Conservation (phyloP, 2,797 vertebrate genomes). For the Megaceryle alcyon region DNA sequence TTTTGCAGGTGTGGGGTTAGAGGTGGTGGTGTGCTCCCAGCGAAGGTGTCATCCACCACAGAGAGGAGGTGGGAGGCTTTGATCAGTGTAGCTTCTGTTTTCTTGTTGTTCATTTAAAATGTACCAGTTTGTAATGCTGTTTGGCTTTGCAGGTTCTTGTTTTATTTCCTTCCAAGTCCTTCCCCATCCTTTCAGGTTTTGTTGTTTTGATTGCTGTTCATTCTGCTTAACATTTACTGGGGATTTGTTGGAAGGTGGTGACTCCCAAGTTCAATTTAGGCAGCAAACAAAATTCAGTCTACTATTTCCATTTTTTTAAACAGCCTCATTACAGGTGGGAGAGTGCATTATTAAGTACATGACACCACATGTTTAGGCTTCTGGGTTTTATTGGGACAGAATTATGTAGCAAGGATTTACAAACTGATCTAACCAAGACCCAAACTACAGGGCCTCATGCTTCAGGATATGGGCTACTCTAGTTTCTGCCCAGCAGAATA, state of each 20-base stretch:
- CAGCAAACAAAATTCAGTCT: background rate
- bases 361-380: background rate
- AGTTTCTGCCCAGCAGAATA: background rate
- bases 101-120: conserved; percentile 71
- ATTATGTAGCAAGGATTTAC: background rate
- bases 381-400: background rate
- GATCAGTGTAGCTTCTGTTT: conserved; percentile 54
- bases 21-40: conserved; percentile 51
- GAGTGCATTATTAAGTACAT: background rate
- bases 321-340: background rate
- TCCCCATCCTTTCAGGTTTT: conserved; percentile 30
- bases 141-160: conserved; percentile 42
- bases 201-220: conserved; percentile 32
- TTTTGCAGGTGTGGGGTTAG: conserved; percentile 71
- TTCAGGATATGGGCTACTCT: background rate
- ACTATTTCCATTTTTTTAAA: background rate
- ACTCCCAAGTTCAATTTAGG: background rate
- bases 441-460: background rate
- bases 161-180: conserved; percentile 48
- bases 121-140: conserved; percentile 49
- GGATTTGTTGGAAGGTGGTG: background rate
- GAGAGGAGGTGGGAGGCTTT: conserved; percentile 55
- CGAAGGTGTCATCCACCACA: conserved; percentile 40
- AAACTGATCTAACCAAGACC: background rate
- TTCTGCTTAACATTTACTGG: conserved; percentile 20